Evolutionary conservation across 2,888 invertebrate species (phyloP).

Genomic region (Ryuthela nishihirai): DNA sequence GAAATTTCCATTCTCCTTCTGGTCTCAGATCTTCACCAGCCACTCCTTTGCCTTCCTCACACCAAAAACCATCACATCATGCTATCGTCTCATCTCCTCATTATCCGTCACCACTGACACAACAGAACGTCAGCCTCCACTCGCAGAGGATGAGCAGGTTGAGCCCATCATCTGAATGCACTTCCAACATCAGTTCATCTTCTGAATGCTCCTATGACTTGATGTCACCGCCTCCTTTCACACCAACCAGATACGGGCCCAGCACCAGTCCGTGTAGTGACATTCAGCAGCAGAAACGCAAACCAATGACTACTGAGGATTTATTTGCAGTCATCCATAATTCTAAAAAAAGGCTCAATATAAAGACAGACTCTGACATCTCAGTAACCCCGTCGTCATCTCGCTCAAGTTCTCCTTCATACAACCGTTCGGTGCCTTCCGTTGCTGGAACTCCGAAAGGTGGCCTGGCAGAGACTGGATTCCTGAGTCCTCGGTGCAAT

Average conservation of each 20-base stretch:
- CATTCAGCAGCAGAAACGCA: neutral
- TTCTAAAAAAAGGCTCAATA: slow-evolving; percentile 43
- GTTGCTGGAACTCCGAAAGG: slow-evolving; percentile 2
- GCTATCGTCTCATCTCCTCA: too few relatives aligned
- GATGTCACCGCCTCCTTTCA: neutral
- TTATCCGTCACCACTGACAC: too few relatives aligned
- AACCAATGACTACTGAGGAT: slow-evolving; percentile 42
- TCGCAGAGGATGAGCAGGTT: neutral
- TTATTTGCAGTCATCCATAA: slow-evolving; percentile 43
- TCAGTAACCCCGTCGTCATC: slow-evolving; percentile 38
- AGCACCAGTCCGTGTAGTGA: neutral
- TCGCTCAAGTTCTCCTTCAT: slow-evolving; percentile 34
- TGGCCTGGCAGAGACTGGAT: slow-evolving; percentile 33
- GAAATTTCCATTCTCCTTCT: too few relatives aligned
- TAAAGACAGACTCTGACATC: slow-evolving; percentile 42
- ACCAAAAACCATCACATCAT: too few relatives aligned
- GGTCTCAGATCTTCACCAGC: too few relatives aligned
- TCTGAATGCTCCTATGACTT: too few relatives aligned
- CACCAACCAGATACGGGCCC: too few relatives aligned
- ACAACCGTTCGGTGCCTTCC: slow-evolving; percentile 2
- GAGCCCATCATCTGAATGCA: neutral
- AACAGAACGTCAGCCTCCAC: neutral
- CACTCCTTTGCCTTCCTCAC: too few relatives aligned
- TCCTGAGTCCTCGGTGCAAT: slow-evolving; percentile 23
- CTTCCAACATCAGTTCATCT: too few relatives aligned